Conservation (phyloP, 2,113 vertebrate genomes). For the Larimichthys crocea region DNA sequence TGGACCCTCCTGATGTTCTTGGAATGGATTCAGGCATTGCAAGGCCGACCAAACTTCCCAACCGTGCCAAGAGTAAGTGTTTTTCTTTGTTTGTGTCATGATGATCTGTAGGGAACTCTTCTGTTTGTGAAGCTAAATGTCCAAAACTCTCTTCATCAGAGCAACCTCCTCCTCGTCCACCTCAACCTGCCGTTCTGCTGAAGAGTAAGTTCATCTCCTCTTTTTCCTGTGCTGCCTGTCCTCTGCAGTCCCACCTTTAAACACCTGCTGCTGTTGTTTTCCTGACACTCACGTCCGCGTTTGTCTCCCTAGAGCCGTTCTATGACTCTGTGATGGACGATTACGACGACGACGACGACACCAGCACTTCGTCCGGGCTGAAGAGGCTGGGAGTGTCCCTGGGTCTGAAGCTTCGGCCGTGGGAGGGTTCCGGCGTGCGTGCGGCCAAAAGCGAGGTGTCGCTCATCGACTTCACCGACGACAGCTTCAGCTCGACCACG, state of each 20-base stretch:
- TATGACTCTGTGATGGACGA: constrained; percentile 93
- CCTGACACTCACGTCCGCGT: too few species aligned
- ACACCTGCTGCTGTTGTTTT: fast-evolving
- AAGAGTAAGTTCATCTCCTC: constrained; percentile 90
- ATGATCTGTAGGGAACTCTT: background rate
- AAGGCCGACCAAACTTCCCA: constrained; percentile 90
- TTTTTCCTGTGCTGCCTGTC: constrained; percentile 13
- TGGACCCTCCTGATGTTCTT: constrained; percentile 97
- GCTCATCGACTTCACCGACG: constrained; percentile 95
- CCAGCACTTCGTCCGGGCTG: constrained; percentile 77
- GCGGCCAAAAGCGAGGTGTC: constrained; percentile 85
- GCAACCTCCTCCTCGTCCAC: constrained; percentile 95
- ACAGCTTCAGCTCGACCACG: constrained; percentile 85
- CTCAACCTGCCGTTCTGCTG: constrained; percentile 91
- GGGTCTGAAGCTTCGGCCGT: constrained; percentile 89
- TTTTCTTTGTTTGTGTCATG: too few species aligned
- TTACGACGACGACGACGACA: constrained; percentile 81
- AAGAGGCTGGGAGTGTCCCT: constrained; percentile 88
- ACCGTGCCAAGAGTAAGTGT: constrained; percentile 92
- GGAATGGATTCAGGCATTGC: constrained; percentile 87
- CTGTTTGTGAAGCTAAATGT: background rate
- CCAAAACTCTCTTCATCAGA: constrained; percentile 79
- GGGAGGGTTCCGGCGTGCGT: constrained; percentile 78
- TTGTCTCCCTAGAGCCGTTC: constrained; percentile 86
- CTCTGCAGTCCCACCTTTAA: constrained; percentile 42